Percentiles rank a stretch among this genome's conserved stretches.
Conservation (phyloP, 2,113 vertebrate species). For the Nasalis larvatus region DNA sequence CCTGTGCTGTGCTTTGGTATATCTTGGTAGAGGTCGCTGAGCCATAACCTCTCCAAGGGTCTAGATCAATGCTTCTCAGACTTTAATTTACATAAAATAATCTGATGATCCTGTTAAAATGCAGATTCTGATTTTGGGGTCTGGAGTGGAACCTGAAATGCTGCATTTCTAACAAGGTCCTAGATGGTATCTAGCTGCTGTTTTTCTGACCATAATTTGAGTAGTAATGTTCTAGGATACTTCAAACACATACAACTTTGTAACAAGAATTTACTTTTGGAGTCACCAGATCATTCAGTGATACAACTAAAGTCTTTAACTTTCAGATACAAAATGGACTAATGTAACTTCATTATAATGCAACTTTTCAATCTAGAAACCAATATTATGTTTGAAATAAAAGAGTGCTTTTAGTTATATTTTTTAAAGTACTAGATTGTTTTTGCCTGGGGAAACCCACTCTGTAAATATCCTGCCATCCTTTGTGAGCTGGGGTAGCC, state of each 20-base stretch:
- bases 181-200: neutral
- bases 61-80: neutral
- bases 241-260: neutral
- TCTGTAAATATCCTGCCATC: neutral
- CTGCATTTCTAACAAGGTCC: neutral
- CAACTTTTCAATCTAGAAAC: neutral
- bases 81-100: neutral
- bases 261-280: slow-evolving; percentile 1
- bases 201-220: neutral
- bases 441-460: neutral
- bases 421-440: neutral
- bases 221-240: neutral
- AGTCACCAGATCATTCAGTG: neutral
- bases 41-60: neutral
- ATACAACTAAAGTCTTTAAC: neutral
- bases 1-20: neutral
- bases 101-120: neutral
- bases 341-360: neutral
- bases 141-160: neutral
- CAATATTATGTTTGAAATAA: neutral
- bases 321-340: neutral
- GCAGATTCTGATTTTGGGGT: neutral
- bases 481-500: neutral
- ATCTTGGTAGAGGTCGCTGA: neutral
- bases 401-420: neutral